These are phyloP conservation scores for Hypomesus transpacificus DNA, from an alignment of 2,113 vertebrate genomes.

Conservation along the genomic window DNA sequence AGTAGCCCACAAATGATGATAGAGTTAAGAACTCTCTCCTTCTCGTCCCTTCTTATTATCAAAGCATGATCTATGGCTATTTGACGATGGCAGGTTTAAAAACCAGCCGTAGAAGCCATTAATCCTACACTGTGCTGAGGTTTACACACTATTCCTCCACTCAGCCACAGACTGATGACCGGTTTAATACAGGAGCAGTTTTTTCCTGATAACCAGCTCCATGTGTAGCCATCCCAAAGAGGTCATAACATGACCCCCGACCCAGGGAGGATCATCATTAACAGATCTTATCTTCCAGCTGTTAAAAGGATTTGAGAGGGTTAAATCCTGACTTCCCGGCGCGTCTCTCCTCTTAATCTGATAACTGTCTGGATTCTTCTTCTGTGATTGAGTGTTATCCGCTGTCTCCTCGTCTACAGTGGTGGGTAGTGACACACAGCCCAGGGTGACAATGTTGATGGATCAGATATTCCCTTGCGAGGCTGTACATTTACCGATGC, in stretches of 20 bases:
- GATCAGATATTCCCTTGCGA: no score
- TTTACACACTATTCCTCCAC: no score
- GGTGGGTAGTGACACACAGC: neutral
- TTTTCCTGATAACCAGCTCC: no score
- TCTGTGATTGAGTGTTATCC: conserved; percentile 16
- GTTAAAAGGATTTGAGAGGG: conserved; percentile 52
- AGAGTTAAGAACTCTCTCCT: conserved; percentile 29
- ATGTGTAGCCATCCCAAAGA: no score
- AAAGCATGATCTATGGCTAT: neutral
- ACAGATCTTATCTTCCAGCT: conserved; percentile 26
- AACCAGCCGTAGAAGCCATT: no score
- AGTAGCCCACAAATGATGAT: conserved; percentile 12
- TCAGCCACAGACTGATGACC: no score
- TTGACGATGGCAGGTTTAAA: neutral
- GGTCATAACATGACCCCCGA: no score
- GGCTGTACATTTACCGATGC: no score
- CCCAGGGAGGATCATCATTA: no score
- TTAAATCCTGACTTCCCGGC: conserved; percentile 46
- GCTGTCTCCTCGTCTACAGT: conserved; percentile 18
- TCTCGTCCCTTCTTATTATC: neutral
- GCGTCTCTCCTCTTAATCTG: conserved; percentile 45
- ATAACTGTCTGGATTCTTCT: conserved; percentile 57
- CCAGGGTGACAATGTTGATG: neutral
- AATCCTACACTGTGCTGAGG: no score
- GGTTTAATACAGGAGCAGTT: no score